Conservation (phyloP, 2,888 invertebrate species). For the Epistrophe grossulariae region DNA sequence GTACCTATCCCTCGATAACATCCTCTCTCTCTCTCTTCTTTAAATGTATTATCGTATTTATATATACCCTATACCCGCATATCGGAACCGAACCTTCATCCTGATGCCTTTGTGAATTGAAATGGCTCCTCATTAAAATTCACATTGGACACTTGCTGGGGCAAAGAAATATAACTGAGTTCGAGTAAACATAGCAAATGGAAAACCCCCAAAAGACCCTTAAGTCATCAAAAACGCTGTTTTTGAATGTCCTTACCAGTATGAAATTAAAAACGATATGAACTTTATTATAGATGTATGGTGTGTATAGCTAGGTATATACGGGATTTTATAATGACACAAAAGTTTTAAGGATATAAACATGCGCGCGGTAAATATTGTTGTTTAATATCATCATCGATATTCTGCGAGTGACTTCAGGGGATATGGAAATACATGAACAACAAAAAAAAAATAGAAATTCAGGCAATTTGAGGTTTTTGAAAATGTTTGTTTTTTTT, state of each 20-base stretch:
- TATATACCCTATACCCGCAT: not conserved
- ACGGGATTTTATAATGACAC: constrained; percentile 54
- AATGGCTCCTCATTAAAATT: constrained; percentile 71
- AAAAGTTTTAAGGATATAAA: constrained; percentile 31
- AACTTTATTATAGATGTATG: not conserved
- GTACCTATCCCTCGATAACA: constrained; percentile 42
- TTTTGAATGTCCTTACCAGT: constrained; percentile 47
- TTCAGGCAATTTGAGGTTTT: constrained; percentile 10
- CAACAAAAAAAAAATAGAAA: not conserved
- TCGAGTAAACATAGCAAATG: constrained; percentile 3
- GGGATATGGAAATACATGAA: not conserved
- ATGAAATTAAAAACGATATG: constrained; percentile 58
- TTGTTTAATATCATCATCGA: constrained; percentile 45
- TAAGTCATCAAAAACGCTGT: constrained; percentile 50
- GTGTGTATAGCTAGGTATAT: not conserved
- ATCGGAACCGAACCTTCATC: constrained; percentile 1
- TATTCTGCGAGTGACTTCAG: not conserved
- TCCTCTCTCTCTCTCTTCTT: constrained; percentile 22
- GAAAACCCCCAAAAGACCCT: constrained; percentile 24
- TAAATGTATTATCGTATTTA: not conserved
- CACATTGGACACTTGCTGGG: constrained; percentile 59
- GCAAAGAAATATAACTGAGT: not conserved
- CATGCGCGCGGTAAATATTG: constrained; percentile 33
- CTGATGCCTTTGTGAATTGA: constrained; percentile 35
- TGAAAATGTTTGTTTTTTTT: not conserved